A percentile compares a stretch with the other conserved stretches of the same genome.
These are phyloP conservation scores for Tarsius wallacei DNA, from an alignment of 2,797 vertebrate species.

Conservation along the genomic window DNA sequence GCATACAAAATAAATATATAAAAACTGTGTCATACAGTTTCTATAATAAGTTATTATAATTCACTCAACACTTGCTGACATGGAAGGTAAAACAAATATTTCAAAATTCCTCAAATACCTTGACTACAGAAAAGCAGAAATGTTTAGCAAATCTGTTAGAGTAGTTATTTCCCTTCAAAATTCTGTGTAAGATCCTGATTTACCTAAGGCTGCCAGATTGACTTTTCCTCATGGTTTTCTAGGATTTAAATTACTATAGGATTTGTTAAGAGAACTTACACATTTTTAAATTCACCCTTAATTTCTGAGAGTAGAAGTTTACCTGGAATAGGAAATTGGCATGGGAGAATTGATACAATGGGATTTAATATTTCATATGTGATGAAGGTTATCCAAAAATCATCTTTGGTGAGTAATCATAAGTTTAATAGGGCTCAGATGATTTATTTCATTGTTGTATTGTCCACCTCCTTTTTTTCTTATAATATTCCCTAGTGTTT, in stretches of 20 bases:
- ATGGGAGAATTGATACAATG: background rate
- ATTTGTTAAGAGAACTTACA: background rate
- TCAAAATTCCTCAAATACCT: constrained; percentile 32
- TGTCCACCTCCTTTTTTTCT: background rate
- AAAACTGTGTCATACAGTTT: background rate
- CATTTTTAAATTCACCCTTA: background rate
- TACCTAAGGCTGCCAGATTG: background rate
- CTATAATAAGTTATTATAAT: constrained; percentile 9
- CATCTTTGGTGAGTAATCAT: background rate
- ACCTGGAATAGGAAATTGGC: background rate
- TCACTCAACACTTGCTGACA: background rate
- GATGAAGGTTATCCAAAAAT: background rate
- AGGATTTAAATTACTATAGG: background rate
- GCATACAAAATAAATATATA: constrained; percentile 26
- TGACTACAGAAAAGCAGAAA: constrained; percentile 17
- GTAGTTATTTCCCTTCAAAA: background rate
- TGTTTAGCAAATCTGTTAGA: background rate
- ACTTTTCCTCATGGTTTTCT: constrained; percentile 1
- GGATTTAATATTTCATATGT: background rate
- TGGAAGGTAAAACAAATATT: constrained; percentile 20
- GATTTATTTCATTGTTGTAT: background rate
- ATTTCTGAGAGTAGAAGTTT: background rate
- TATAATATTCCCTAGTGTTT: background rate
- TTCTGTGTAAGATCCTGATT: background rate
- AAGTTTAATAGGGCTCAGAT: background rate